These are phyloP conservation scores for Platygyra sinensis DNA, from an alignment of 64 coral and sea anemone genomes.

Conservation along the genomic window DNA sequence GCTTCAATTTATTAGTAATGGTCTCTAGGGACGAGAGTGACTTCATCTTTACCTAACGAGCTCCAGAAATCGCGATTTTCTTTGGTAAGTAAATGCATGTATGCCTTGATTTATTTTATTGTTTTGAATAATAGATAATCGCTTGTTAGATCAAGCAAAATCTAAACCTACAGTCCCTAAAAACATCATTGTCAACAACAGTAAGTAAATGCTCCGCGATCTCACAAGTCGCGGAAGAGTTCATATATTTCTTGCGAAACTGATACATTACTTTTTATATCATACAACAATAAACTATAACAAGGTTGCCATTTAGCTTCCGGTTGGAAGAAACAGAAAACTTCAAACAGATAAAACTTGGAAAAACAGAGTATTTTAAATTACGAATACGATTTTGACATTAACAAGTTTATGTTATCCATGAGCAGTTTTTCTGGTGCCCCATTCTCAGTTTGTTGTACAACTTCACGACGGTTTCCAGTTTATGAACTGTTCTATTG, in stretches of 20 bases:
- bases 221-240: too few relatives aligned
- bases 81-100: constrained; percentile 8
- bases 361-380: neutral
- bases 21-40: constrained; percentile 16
- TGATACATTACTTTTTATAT: too few relatives aligned
- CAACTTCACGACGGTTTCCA: neutral
- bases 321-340: neutral
- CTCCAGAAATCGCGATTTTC: neutral
- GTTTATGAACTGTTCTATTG: neutral
- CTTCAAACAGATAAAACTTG: neutral
- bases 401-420: neutral
- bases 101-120: neutral
- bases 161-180: neutral
- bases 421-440: neutral
- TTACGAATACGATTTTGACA: constrained; percentile 6
- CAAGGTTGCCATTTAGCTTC: neutral
- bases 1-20: constrained; percentile 33
- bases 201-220: neutral
- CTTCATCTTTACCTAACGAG: neutral
- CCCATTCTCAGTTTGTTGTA: neutral
- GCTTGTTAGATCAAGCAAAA: neutral
- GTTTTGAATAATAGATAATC: neutral
- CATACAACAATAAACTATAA: too few relatives aligned
- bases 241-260: too few relatives aligned
- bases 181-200: constrained; percentile 8